Conservation (phyloP, 2,113 vertebrate genomes). For the Burhinus oedicnemus region DNA sequence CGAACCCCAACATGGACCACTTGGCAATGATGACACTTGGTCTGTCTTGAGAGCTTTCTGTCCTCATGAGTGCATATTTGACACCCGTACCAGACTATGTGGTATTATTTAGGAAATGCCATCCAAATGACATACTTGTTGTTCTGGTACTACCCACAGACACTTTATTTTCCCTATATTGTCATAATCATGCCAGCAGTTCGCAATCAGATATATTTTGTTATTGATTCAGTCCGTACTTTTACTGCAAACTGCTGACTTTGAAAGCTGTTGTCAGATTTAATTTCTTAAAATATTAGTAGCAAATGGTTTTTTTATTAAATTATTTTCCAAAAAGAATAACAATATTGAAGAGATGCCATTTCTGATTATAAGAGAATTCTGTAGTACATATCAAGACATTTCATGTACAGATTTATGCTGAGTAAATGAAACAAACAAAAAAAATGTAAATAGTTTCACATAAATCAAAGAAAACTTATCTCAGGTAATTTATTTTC, state of each 20-base stretch:
- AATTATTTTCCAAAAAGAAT: neutral
- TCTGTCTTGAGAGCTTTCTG: neutral
- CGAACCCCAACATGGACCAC: neutral
- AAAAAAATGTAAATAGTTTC: neutral
- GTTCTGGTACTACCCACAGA: neutral
- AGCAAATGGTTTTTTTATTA: neutral
- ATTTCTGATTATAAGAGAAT: neutral
- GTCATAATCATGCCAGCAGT: neutral
- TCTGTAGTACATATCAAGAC: neutral
- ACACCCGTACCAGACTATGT: neutral
- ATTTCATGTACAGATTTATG: neutral
- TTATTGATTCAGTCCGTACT: neutral
- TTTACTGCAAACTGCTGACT: neutral
- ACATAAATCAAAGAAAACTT: neutral
- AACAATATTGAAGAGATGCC: neutral
- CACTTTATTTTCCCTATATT: neutral
- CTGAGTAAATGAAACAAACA: neutral
- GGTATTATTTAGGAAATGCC: neutral
- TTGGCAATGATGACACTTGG: neutral
- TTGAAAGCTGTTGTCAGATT: neutral
- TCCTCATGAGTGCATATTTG: neutral
- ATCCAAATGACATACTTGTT: neutral
- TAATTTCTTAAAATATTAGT: neutral
- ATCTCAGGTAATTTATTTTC: neutral
- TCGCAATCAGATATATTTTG: neutral